Conservation (phyloP, 2,888 invertebrate species). For the Pheosia gnoma region DNA sequence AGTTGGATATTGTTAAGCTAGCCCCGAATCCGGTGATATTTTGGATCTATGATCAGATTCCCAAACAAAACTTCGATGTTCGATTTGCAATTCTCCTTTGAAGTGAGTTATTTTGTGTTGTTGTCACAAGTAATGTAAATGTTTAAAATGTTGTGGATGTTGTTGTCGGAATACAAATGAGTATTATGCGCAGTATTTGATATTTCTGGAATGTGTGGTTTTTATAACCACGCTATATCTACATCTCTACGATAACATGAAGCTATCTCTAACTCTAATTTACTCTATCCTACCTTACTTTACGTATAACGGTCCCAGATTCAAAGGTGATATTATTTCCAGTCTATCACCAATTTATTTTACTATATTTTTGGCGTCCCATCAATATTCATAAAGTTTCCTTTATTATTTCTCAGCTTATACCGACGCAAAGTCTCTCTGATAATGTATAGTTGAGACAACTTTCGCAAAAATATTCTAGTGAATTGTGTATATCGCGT, state of each 20-base stretch:
- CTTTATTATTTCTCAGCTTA: not conserved
- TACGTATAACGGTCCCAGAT: too few relatives aligned
- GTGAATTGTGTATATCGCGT: constrained; percentile 12
- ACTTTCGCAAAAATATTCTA: constrained; percentile 2
- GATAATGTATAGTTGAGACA: not conserved
- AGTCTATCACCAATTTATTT: too few relatives aligned
- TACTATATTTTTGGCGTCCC: not conserved
- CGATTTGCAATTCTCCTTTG: too few relatives aligned
- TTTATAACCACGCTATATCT: too few relatives aligned
- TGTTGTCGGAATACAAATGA: not conserved
- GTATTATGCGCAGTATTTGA: not conserved
- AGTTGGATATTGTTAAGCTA: not conserved
- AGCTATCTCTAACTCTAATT: too few relatives aligned
- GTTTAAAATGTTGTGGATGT: not conserved
- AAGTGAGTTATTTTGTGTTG: too few relatives aligned
- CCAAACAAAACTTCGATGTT: too few relatives aligned
- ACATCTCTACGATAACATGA: too few relatives aligned
- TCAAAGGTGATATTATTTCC: too few relatives aligned
- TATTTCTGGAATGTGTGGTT: too few relatives aligned
- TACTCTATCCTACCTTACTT: too few relatives aligned
- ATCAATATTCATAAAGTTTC: not conserved
- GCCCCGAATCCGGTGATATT: not conserved
- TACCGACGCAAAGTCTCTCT: not conserved
- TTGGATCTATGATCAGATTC: not conserved
- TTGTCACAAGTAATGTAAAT: too few relatives aligned